Conservation (phyloP, 2,797 vertebrate genomes). For the Pyrocephalus nanus region DNA sequence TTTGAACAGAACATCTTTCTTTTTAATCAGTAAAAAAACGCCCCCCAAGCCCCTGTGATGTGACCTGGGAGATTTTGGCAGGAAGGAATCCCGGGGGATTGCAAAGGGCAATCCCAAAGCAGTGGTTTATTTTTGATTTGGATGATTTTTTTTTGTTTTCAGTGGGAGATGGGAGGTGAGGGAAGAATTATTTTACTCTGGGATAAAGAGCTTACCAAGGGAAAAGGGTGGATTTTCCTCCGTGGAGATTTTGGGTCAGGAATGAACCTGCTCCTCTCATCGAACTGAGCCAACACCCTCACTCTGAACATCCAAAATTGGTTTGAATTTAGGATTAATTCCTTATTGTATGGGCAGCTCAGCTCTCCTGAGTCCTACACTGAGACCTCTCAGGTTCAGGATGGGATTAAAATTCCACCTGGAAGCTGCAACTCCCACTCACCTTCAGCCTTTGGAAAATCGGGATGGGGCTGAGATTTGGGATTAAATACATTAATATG, state of each 20-base stretch:
- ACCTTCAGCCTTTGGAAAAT: neutral
- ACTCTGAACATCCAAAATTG: neutral
- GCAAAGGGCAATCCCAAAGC: neutral
- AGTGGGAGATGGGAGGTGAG: neutral
- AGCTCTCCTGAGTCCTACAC: neutral
- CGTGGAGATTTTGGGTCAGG: neutral
- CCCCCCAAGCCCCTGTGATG: neutral
- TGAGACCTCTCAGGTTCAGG: neutral
- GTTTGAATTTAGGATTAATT: neutral
- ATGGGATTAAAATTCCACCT: neutral
- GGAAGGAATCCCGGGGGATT: neutral
- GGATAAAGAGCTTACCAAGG: neutral
- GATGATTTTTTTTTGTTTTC: no score
- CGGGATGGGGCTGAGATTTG: neutral
- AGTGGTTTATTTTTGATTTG: neutral
- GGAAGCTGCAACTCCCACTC: neutral
- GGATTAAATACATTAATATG: neutral
- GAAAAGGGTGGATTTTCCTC: neutral
- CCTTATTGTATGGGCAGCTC: neutral
- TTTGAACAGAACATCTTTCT: no score
- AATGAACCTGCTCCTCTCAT: neutral
- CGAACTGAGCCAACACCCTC: neutral
- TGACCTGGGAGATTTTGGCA: accelerated
- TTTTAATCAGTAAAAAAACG: neutral
- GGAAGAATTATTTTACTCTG: neutral